Evolutionary conservation across 2,888 invertebrate species (phyloP), one percentile per base, ranked within the genome.

Genomic region (Luperina testacea): DNA sequence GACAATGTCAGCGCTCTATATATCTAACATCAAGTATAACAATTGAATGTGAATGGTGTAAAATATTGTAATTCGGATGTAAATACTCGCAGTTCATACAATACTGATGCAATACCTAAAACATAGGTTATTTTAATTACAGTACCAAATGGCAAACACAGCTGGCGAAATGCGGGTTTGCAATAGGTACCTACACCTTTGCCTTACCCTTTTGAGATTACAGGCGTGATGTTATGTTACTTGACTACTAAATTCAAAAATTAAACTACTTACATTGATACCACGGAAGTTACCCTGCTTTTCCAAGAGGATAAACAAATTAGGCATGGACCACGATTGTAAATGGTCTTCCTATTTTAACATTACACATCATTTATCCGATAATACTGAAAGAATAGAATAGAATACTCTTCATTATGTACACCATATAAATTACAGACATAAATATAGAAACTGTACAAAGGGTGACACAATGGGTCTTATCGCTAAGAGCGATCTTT

Each of bases 51-150:
- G 48, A 6, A 63, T 63, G 6, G 45, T 53, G 51, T 73, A 74
- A 61, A n/a, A 53, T 32, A 20, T 0, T 27, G 1, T 63, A 13
- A 27, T n/a, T 63, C 13, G 1, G 5, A 4, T 63, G 2, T 53
- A 38, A 53, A 53, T 15, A 53, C 2, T 59, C 7, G 1, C 45
- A 11, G 1, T 48, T 45, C 9, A 6, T 11, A n/a, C 8, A 61
- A 42, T 74, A 63, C n/a, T 75, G 61, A 45, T 45, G 32, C 74
- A 81, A 63, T 80, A 70, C 0, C 17, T 24, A 38, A 17, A 11
- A 17, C 4, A 32, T 20, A n/a, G n/a, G 7, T 45, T 24, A 32
- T 68, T 45, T 45, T 65, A 63, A 42, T 51, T 42, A n/a, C 7
- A 11, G 1, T 38, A 32, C 42, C 32, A n/a, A n/a, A 20, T n/a